A percentile compares a stretch with the other conserved stretches of the same genome.
These are phyloP conservation scores for Venusia cambrica DNA, from an alignment of 2,888 invertebrate species.

Conservation along the genomic window DNA sequence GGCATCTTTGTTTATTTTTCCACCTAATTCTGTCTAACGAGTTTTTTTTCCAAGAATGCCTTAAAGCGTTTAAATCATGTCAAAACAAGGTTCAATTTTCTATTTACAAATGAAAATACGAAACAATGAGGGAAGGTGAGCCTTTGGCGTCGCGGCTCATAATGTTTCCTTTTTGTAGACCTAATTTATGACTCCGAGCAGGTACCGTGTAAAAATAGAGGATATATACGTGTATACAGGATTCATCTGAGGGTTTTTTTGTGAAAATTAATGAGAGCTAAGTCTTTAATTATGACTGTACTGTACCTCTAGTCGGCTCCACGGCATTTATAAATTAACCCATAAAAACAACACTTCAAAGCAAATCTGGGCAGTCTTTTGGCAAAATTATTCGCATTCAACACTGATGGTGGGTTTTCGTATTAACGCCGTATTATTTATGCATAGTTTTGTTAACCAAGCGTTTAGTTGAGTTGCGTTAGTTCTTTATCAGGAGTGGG, in stretches of 20 bases:
- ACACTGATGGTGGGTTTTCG: slow-evolving; percentile 27
- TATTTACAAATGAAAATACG: slow-evolving; percentile 48
- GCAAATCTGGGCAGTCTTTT: slow-evolving; percentile 37
- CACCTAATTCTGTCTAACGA: no score
- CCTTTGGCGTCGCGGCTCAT: slow-evolving; percentile 54
- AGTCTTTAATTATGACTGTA: slow-evolving; percentile 67
- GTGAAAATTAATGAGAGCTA: slow-evolving; percentile 61
- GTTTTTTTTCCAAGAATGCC: no score
- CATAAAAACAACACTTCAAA: slow-evolving; percentile 47
- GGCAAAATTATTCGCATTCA: slow-evolving; percentile 33
- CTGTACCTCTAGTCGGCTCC: slow-evolving; percentile 45
- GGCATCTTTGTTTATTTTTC: no score
- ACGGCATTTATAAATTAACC: slow-evolving; percentile 50
- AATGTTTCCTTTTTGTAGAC: slow-evolving; percentile 64
- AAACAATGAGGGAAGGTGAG: slow-evolving; percentile 59
- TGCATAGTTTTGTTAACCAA: no score
- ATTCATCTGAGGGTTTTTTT: slow-evolving; percentile 67
- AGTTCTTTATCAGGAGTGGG: no score
- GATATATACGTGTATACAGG: slow-evolving; percentile 65
- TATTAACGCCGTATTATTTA: no score
- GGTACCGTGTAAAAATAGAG: slow-evolving; percentile 60
- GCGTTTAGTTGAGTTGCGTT: no score
- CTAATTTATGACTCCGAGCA: slow-evolving; percentile 67
- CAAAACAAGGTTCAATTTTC: slow-evolving; percentile 42
- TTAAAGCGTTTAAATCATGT: slow-evolving; percentile 6